Evolutionary conservation across 2,113 vertebrate species (phyloP).

Genomic region (Caracal caracal): DNA sequence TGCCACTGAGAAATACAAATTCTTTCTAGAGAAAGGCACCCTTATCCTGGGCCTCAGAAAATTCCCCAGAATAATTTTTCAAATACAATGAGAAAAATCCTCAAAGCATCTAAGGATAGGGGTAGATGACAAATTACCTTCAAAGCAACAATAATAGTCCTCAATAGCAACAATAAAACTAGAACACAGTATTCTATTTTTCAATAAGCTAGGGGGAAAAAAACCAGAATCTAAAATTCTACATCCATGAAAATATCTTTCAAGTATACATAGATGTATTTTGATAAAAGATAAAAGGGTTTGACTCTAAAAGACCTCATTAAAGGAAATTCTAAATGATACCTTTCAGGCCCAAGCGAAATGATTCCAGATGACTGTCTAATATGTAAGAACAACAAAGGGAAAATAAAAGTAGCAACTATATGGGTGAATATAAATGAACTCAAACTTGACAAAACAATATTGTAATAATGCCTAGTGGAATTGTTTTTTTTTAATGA

Average conservation of each 20-base stretch:
- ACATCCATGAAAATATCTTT: not conserved
- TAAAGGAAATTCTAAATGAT: constrained; percentile 31
- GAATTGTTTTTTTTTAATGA: not conserved
- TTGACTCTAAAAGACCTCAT: not conserved
- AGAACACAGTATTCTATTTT: not conserved
- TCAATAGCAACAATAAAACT: not conserved
- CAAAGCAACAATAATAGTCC: not conserved
- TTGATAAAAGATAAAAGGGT: not conserved
- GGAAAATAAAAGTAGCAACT: not conserved
- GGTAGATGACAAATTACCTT: not conserved
- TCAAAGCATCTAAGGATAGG: not conserved
- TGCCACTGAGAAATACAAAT: not conserved
- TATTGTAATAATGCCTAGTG: not conserved
- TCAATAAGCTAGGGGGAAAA: not conserved
- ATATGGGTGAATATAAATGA: not conserved
- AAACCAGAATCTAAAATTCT: not conserved
- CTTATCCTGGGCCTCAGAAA: not conserved
- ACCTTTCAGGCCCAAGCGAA: not conserved
- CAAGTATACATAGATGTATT: not conserved
- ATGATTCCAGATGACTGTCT: not conserved
- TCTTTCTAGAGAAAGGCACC: not conserved
- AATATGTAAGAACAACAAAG: not conserved
- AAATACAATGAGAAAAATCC: not conserved
- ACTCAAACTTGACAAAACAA: not conserved
- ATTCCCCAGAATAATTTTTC: not conserved